Evolutionary conservation across 2,888 invertebrate species (phyloP), one percentile per base, ranked within the genome.

Genomic region (Agrilus cyanescens): DNA sequence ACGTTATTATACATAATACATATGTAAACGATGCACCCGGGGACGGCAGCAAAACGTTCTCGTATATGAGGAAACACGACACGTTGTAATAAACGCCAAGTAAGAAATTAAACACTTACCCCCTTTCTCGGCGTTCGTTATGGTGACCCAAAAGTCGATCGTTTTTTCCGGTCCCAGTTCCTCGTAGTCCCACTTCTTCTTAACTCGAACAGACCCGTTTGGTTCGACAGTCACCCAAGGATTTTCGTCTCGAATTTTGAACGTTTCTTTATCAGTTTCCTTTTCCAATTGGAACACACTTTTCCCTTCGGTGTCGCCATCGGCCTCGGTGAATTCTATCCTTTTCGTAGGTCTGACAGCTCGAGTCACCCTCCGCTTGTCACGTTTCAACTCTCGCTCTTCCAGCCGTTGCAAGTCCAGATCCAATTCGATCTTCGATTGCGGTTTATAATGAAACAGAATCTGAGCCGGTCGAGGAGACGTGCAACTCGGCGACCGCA

Each of bases 101-200:
- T 36, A 14, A 10, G 37, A 44, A 16, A 36, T 37, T 40, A 44
- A 38, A 12, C 38, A 74, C 82, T 80, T 63, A 88, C 87, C 86
- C 73, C 85, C 83, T 66, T 83, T 84, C 71, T 87, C 88, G 50
- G 85, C 78, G 66, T 91, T 91, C 44, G 86, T 88, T 57, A 91
- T 91, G 42, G 88, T 89, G 41, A 93, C 91, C 91, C 91, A 93
- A 67, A 93, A 93, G 68, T 93, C 91, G 59, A 93, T 91, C 12
- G 89, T 91, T 66, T 93, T 93, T 70, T 93, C 91, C 2, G 89
- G 88, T 18, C 91, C 91, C 37, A 93, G 69, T 61, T 91, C 91
- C 63, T 93, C 93, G 67, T 89, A 93, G 75, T 93, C 91, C 93
- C 93, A 93, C 79, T 90, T 90, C 79, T 90, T 88, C 70, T 89